Base-by-base conservation (phyloP, 2,888 invertebrate genomes). In the Athalia cordata region DNA sequence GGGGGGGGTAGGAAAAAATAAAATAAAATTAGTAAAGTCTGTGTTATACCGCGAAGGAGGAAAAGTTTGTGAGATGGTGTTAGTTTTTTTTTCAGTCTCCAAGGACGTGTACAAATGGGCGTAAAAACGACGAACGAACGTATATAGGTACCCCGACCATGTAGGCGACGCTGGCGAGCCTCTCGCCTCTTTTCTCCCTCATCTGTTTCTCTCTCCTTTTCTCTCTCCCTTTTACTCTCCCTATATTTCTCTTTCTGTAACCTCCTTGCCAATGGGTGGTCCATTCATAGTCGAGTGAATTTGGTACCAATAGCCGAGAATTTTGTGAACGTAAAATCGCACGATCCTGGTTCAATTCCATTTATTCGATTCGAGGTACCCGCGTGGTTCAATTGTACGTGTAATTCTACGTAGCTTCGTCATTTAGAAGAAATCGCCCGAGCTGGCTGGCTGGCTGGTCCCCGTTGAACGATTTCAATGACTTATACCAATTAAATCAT, bases 191-290 rank as follows among this genome's bases (percentile, higher is more conserved):
- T n/a, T 11, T 52, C 52, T 52, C 52, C 11, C 52, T 3, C 52
- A 29, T 52, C 52, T 52, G 8, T 52, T 11, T 52, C 52, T 52
- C 52, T 52, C 11, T 52, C 52, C 11, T 11, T 52, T 9, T 52
- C 52, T 68, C 68, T 68, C 52, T 29, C 29, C 29, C 29, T 29
- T 29, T 52, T 9, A 2, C 52, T 68, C 68, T 68, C 52, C 55
- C 66, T 59, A 52, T 65, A 43, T 65, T 7, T 45, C 65, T 65
- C 50, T 67, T 50, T 67, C 67, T 67, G 67, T 67, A 55, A 55
- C 72, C 72, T 78, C 78, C 65, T 78, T 78, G 45, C 78, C 74
- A 77, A 72, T 72, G 72, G 77, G 77, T 77, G 77, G 68, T 77
- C 77, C 77, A 77, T 77, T 77, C 77, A 77, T 47, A 72, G 59